Base-by-base conservation (phyloP, 1,140 invertebrate species). In the Drosophila biarmipes region DNA sequence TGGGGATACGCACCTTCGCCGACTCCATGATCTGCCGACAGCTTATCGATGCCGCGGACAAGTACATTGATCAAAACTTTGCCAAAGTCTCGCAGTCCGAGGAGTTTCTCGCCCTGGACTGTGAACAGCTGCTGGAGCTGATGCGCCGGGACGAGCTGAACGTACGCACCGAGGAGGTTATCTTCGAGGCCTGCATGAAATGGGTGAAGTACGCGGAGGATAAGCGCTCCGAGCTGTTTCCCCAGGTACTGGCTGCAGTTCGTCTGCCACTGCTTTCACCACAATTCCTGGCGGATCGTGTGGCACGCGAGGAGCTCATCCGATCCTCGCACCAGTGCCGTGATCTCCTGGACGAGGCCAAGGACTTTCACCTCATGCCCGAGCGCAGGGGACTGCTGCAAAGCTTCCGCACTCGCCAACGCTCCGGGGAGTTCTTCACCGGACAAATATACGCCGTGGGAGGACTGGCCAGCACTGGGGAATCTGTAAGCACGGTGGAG, bases 391-490 rank as follows among this genome's bases (percentile, higher is more conserved):
- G 86, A 0, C 90, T 97, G 40, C 90, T 98, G 24, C 96, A 96
- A 90, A 96, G 94, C 69, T 96, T 96, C 91, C 94, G 91, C 71
- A 96, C 95, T 12, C 93, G 95, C 75, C 96, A 96, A 31, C 93
- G 97, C 34, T 95, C 95, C 72, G 96, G 96, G 81, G 96, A 96
- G 80, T 95, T 95, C 86, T 93, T 95, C 12, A 93, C 94, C 63
- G 97, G 97, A 1, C 94, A 97, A 76, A 97, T 98, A 68, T 98
- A 96, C 93, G 97, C 97, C 64, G 96, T 98, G 61, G 97, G 97
- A 14, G 97, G 97, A 6, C 92, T 98, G 11, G 97, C 96, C 35
- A 97, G 97, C 91, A 96, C 95, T 79, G 96, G 97, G 15, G 97
- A 98, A 91, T 97, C 96, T 0, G 92, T 98, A 6, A 96, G 96